Evolutionary conservation across 2,888 invertebrate species (phyloP).

Genomic region (Trachelus iudaicus): DNA sequence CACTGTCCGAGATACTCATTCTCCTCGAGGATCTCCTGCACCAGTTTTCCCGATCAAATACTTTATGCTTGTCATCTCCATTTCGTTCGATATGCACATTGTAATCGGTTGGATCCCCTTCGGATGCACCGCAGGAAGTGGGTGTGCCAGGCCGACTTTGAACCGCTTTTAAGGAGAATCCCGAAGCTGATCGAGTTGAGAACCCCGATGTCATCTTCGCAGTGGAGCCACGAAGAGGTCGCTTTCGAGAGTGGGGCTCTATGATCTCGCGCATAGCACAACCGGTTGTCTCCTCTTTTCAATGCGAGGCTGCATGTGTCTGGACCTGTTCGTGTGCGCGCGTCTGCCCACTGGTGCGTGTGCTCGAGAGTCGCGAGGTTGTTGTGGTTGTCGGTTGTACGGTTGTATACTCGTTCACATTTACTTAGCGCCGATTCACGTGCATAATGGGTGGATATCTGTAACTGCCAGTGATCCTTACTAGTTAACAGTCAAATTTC

Average conservation of each 20-base stretch:
- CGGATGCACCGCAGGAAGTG: neutral
- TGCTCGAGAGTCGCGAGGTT: neutral
- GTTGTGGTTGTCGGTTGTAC: neutral
- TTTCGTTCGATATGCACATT: neutral
- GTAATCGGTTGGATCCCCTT: neutral
- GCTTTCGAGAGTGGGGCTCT: conserved; percentile 55
- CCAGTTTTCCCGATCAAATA: neutral
- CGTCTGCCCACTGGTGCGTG: conserved; percentile 20
- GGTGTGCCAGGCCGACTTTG: neutral
- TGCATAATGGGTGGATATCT: conserved; percentile 46
- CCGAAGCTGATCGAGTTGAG: conserved; percentile 43
- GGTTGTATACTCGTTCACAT: neutral
- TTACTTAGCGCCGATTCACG: conserved; percentile 29
- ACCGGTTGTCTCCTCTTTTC: conserved; percentile 61
- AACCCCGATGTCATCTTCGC: conserved; percentile 57
- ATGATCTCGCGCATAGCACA: conserved; percentile 60
- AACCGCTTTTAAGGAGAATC: neutral
- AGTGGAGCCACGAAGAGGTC: conserved; percentile 54
- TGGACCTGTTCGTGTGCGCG: conserved; percentile 5
- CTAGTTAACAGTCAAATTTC: neutral
- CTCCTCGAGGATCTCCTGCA: neutral
- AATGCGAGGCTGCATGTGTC: conserved; percentile 32
- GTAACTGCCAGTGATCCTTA: conserved; percentile 34
- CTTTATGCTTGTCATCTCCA: neutral
- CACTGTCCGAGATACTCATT: conserved; percentile 9